Evolutionary conservation across 2,888 invertebrate genomes (phyloP), one percentile per base, ranked within the genome.

Genomic region (Rhimphoctona megacephalus): DNA sequence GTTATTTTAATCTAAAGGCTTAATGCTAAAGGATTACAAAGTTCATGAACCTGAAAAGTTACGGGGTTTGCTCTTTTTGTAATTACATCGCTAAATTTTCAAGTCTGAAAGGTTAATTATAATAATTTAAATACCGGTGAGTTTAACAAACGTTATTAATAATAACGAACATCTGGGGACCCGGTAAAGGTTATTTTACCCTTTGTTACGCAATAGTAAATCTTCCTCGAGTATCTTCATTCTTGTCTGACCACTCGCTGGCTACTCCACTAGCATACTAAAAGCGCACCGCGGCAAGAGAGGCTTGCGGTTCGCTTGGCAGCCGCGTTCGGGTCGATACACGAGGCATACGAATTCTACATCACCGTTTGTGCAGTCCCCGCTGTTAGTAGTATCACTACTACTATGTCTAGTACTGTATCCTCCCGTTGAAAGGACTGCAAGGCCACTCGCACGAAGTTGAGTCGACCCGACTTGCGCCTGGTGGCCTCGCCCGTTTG

Each of bases 221-320:
- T 88, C 90, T 89, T 88, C 81, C 79, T 54, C 83, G 61, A 69
- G 54, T 66, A 64, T 89, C 89, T 85, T 87, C 86, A 83, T 88
- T 87, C 89, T 88, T 88, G 91, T 90, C 90, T 90, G 91, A 91
- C 90, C 91, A 89, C 88, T 88, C 90, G 88, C 87, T 88, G 89
- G 89, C 89, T 89, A 91, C 91, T 91, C 89, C 85, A 89, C 88
- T 91, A 85, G 92, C 91, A 92, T 92, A 92, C 91, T 92, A 91
- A 92, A 82, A 82, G 76, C 70, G 90, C 89, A 88, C 85, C 72
- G 46, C 83, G 78, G 76, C 70, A 73, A 66, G 73, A 70, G 82
- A 89, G 88, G 84, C 76, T 89, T 90, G 91, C 90, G 90, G 92
- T 90, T 87, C 86, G 87, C 90, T 89, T 80, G 90, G 77, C 81